Conservation (phyloP, 2,113 vertebrate species). For the Lasiurus borealis region DNA sequence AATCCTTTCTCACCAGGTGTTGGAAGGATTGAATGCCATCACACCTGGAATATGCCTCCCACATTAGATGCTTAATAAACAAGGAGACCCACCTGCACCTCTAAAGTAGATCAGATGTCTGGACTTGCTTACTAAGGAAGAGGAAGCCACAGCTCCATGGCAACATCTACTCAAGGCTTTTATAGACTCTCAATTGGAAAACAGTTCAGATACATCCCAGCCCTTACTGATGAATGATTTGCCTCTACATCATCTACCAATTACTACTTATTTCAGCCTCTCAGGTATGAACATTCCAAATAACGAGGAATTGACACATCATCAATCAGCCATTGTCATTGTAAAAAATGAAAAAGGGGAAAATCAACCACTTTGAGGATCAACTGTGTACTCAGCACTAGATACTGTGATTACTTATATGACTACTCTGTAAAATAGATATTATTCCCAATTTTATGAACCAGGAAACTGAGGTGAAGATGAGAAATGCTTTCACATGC, state of each 20-base stretch:
- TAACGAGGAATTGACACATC: neutral
- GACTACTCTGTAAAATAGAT: neutral
- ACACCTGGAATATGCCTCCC: neutral
- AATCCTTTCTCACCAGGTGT: slow-evolving; percentile 21
- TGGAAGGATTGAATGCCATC: neutral
- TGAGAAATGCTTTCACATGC: neutral
- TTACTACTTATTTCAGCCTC: neutral
- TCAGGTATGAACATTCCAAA: neutral
- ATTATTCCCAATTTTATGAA: neutral
- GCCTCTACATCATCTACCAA: neutral
- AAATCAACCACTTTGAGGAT: neutral
- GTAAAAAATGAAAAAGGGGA: neutral
- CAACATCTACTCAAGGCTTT: neutral
- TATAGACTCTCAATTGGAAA: slow-evolving; percentile 19
- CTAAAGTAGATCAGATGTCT: neutral
- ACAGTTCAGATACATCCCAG: neutral
- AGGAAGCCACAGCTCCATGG: neutral
- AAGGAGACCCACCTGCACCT: neutral
- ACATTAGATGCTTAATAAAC: neutral
- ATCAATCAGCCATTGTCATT: neutral
- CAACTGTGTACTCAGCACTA: neutral
- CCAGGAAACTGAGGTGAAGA: neutral
- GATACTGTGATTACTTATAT: neutral
- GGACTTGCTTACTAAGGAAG: neutral
- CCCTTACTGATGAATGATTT: neutral